Base-by-base conservation (phyloP, 2,888 invertebrate genomes). In the Sepiola atlantica region DNA sequence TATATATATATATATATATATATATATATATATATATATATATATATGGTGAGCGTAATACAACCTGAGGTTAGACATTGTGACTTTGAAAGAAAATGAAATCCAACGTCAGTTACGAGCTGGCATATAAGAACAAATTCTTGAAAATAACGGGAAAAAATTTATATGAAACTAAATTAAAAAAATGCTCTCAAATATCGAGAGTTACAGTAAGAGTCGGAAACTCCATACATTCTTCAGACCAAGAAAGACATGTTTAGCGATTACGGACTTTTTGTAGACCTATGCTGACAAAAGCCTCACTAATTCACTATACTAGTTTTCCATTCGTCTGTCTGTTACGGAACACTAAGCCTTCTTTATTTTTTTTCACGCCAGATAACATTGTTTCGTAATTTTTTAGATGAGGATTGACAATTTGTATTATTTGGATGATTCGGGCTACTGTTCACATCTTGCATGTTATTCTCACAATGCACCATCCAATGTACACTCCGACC, bases 51-150 rank as follows among this genome's bases (percentile, higher is more conserved):
- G 16, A 77, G 32, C 18, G 77, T 77, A 77, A 77, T 77, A 77
- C 16, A n/a, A 77, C 77, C 77, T n/a, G 77, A 77, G 77, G 77
- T 77, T n/a, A 77, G 77, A 77, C 77, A 77, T 77, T 77, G 77
- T 77, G 77, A n/a, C 77, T 77, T 77, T 14, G 77, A n/a, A n/a
- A 16, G 77, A 77, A 77, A 77, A 77, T 77, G 77, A 77, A 77
- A n/a, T 77, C 77, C 12, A n/a, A 77, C 16, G n/a, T 77, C n/a
- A 16, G n/a, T n/a, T 77, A 77, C 77, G 77, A 77, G n/a, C n/a
- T 12, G 77, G 77, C 12, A 32, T n/a, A 2, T 14, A 77, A 32
- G 2, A 77, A 77, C 12, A 77, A 32, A 77, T n/a, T n/a, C 8
- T 10, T 0, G 14, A n/a, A 24, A 24, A 24, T 24, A 24, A 24